phyloP scores from a whole-genome alignment of 2,888 invertebrate species.

The Dinocampus coccinellae region DNA sequence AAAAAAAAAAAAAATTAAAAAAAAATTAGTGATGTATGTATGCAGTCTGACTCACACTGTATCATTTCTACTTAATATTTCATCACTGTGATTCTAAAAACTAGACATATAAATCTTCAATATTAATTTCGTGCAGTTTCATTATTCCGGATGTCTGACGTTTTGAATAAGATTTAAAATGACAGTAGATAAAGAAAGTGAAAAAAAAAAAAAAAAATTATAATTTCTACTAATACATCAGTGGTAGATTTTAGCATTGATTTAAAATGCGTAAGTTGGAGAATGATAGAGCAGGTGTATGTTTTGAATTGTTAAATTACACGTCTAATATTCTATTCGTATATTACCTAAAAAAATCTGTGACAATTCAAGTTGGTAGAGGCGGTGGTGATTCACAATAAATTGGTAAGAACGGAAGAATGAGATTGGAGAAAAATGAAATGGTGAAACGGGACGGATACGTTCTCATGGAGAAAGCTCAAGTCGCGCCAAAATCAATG shows the following conservation, averaged over 20 bases:
- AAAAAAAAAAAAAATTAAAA: too few relatives aligned
- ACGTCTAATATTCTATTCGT: constrained; percentile 44
- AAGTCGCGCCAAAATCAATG: constrained; percentile 48
- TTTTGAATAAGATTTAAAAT: background rate
- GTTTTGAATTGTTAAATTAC: constrained; percentile 53
- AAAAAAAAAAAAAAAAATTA: constrained; percentile 1
- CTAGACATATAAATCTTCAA: too few relatives aligned
- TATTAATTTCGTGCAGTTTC: background rate
- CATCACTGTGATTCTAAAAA: too few relatives aligned
- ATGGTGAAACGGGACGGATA: background rate
- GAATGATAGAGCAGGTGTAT: constrained; percentile 55
- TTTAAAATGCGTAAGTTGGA: constrained; percentile 42
- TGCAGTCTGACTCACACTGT: background rate
- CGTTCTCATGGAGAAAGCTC: background rate
- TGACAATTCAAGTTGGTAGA: constrained; percentile 48
- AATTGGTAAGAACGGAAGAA: background rate
- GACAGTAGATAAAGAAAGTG: too few relatives aligned
- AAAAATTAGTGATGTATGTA: too few relatives aligned
- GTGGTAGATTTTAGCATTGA: constrained; percentile 46
- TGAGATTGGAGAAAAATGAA: constrained; percentile 3
- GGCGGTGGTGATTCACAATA: constrained; percentile 16
- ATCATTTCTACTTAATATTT: background rate
- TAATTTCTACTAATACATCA: constrained; percentile 34
- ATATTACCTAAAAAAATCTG: constrained; percentile 50
- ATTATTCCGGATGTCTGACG: background rate